Evolutionary conservation across 2,888 invertebrate genomes (phyloP).

Genomic region (Eupithecia centaureata): DNA sequence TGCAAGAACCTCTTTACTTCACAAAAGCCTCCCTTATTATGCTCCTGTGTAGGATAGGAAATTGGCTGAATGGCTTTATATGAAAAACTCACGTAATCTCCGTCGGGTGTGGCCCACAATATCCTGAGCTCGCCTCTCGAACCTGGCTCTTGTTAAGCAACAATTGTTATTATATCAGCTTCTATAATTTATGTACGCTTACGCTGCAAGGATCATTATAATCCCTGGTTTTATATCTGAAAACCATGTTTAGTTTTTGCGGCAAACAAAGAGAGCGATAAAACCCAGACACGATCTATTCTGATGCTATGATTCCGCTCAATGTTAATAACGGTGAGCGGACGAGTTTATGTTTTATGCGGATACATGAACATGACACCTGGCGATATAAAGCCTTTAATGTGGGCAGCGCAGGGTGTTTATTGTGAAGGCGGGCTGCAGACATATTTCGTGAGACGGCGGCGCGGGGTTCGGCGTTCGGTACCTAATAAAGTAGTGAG

Average conservation of each 20-base stretch:
- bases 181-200: constrained; percentile 41
- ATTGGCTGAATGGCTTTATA: constrained; percentile 83
- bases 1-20: constrained; percentile 77
- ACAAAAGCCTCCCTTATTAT: constrained; percentile 82
- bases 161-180: constrained; percentile 61
- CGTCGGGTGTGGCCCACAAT: constrained; percentile 73
- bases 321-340: constrained; percentile 56
- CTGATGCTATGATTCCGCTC: constrained; percentile 45
- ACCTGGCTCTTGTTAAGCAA: constrained; percentile 58
- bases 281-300: constrained; percentile 41
- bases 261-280: constrained; percentile 32
- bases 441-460: constrained; percentile 63
- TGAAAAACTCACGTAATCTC: constrained; percentile 82
- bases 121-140: constrained; percentile 71
- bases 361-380: constrained; percentile 62
- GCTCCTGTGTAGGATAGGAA: constrained; percentile 80
- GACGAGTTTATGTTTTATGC: constrained; percentile 61
- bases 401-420: constrained; percentile 66
- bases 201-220: constrained; percentile 34
- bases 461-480: constrained; percentile 48
- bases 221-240: constrained; percentile 22
- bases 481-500: constrained; percentile 66
- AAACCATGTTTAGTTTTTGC: constrained; percentile 34
- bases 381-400: constrained; percentile 67
- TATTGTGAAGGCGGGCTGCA: constrained; percentile 64